phyloP scores from a whole-genome alignment of 2,888 invertebrate genomes.

The Acronicta leporina region DNA sequence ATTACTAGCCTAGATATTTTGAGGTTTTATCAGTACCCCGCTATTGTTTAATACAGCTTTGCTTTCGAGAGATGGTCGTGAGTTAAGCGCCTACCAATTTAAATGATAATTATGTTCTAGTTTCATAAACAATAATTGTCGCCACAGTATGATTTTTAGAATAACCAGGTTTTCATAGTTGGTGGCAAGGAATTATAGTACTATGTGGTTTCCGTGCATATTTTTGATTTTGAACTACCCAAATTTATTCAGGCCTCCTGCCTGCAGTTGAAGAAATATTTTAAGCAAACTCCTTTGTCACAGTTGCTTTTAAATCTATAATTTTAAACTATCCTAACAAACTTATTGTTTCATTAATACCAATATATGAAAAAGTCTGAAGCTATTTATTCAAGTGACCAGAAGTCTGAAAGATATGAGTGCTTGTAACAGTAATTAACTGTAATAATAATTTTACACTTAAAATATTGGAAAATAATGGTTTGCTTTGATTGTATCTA shows the following conservation, averaged over 20 bases:
- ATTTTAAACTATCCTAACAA: slow-evolving; percentile 8
- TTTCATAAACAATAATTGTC: slow-evolving; percentile 2
- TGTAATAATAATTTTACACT: slow-evolving; percentile 7
- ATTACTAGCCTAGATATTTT: too few species aligned
- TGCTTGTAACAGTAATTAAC: slow-evolving; percentile 25
- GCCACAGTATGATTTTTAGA: background rate
- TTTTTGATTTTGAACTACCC: slow-evolving; percentile 4
- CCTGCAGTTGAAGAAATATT: slow-evolving; percentile 18
- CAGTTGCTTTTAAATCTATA: slow-evolving; percentile 12
- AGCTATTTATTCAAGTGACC: slow-evolving; percentile 34
- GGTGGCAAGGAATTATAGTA: background rate
- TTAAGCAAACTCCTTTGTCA: slow-evolving; percentile 13
- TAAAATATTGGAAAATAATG: slow-evolving; percentile 30
- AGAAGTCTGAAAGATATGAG: slow-evolving; percentile 12
- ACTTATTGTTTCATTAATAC: slow-evolving; percentile 6
- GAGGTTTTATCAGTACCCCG: background rate
- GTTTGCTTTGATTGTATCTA: slow-evolving; percentile 14
- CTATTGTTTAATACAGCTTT: background rate
- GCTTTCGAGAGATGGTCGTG: background rate
- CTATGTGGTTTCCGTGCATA: slow-evolving; percentile 3
- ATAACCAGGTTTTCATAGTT: slow-evolving; percentile 3
- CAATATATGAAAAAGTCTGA: slow-evolving; percentile 25
- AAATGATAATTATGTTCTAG: background rate
- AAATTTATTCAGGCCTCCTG: background rate
- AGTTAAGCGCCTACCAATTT: background rate